Evolutionary conservation across 2,797 vertebrate species (phyloP), one percentile per base, ranked within the genome.

Genomic region (Enteromius anoplus): DNA sequence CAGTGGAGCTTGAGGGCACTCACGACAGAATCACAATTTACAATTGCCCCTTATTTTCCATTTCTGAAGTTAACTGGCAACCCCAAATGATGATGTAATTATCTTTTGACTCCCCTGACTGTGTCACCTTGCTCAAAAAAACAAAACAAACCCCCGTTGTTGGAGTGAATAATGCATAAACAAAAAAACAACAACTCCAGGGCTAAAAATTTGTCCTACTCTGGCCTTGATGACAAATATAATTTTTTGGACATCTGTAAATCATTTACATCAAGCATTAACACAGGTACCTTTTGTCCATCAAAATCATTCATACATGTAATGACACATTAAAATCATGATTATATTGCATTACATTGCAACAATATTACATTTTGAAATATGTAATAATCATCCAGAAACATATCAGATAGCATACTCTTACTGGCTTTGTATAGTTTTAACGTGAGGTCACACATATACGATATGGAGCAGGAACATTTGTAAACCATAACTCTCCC

Each of bases 361-460:
- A 23, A 70, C 23, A 14, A 26, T 26, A 42, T 15, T 70, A 3
- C 40, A 8, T 26, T 26, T 15, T 45, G 12, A 70, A 70, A 47
- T 29, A 71, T 29, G 14, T 4, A 2, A 29, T 49, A 49, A 29
- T 51, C 45, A 21, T 2, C 9, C 9, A 51, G 17, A 51, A 72
- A 51, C 47, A 32, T 15, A 53, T 12, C 29, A 21, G 49, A 53
- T 53, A 73, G 34, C 49, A 55, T n/a, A n/a, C 15, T 42, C 9
- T 45, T 11, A 42, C 14, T 62, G 2, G 1, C 4, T 55, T 79
- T 68, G 4, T 34, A 49, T 42, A 45, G 37, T 14, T 40, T 86
- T 78, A 88, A n/a, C 80, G 80, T 47, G 79, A 69, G 37, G 68
- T 77, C 23, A 75, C 60, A 75, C 73, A 85, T 0, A 90, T 86